Evolutionary conservation across 2,888 invertebrate genomes (phyloP).

Genomic region (Lamellibrachia satsuma): DNA sequence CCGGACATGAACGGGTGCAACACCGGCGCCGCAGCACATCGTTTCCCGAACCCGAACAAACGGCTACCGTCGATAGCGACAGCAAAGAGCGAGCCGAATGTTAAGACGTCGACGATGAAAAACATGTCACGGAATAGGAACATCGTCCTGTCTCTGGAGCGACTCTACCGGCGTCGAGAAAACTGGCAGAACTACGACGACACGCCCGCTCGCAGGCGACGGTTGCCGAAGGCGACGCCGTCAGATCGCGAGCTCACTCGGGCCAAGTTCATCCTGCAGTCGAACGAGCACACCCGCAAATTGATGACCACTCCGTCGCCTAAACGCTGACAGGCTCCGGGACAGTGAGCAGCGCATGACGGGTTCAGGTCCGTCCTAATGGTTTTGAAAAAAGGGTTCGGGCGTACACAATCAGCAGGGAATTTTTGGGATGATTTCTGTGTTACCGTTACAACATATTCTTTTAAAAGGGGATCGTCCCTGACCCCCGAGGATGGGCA

Average conservation of each 20-base stretch:
- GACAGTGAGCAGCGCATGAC: neutral
- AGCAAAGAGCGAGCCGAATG: neutral
- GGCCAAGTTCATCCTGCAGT: neutral
- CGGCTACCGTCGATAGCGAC: neutral
- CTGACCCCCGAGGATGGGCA: too few species aligned
- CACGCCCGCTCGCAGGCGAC: neutral
- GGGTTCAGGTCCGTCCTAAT: too few species aligned
- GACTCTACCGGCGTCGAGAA: neutral
- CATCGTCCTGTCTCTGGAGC: neutral
- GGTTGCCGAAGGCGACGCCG: neutral
- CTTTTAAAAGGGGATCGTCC: too few species aligned
- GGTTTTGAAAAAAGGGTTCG: too few species aligned
- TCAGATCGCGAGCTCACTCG: neutral
- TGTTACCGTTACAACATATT: too few species aligned
- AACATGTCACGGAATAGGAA: neutral
- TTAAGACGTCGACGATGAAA: neutral
- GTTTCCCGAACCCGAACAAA: constrained; percentile 3
- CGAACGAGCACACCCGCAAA: neutral
- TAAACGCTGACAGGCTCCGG: neutral
- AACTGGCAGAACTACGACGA: neutral
- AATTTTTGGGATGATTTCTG: too few species aligned
- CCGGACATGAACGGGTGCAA: neutral
- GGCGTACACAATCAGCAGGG: too few species aligned
- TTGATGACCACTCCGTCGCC: neutral
- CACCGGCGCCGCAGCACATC: neutral